These are phyloP conservation scores for Patiria miniata DNA, from an alignment of 35 echinoderm and acorn worm genomes.

Conservation along the genomic window DNA sequence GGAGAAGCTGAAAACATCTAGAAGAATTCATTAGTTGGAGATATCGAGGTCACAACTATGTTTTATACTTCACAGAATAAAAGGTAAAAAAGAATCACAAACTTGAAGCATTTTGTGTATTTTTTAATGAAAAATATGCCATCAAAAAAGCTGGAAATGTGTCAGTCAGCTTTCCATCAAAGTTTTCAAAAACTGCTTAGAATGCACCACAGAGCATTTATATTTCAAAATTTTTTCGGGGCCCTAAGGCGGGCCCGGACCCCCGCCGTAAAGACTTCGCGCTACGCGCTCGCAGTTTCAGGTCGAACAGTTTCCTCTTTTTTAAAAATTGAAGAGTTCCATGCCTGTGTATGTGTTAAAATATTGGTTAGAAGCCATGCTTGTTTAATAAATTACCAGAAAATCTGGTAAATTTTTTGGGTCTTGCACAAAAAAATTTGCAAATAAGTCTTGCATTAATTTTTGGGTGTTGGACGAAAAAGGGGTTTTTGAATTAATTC, in stretches of 20 bases:
- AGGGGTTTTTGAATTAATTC: no score
- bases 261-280: not conserved
- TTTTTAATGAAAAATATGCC: not conserved
- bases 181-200: not conserved
- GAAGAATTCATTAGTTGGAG: not conserved
- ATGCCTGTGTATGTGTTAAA: slow-evolving; percentile 6
- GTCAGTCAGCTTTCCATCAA: not conserved
- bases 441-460: no score
- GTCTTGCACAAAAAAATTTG: no score
- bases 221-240: not conserved
- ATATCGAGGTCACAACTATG: not conserved
- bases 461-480: no score
- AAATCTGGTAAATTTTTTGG: no score
- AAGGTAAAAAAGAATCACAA: slow-evolving; percentile 1
- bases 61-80: slow-evolving; percentile 6
- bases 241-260: not conserved
- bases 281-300: not conserved
- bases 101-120: not conserved
- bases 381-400: no score
- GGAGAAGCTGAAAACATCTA: not conserved
- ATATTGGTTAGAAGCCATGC: no score
- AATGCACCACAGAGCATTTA: slow-evolving; percentile 2
- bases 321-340: slow-evolving; percentile 11
- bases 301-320: not conserved
- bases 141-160: not conserved